phyloP scores from a whole-genome alignment of 2,888 invertebrate species.

The Caenorhabditis angaria region DNA sequence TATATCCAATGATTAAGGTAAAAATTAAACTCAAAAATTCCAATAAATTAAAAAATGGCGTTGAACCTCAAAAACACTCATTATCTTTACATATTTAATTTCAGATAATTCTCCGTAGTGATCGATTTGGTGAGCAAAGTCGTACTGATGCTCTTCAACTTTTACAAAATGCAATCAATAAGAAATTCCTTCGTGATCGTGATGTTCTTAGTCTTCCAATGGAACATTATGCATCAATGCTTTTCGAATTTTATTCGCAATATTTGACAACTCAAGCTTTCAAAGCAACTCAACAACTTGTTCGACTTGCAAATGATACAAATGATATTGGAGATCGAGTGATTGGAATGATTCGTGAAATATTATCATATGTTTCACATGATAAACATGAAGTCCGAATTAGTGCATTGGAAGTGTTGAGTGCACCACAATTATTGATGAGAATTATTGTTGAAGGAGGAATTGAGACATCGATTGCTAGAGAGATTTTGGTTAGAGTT shows the following conservation, averaged over 20 bases:
- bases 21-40: neutral
- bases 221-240: slow-evolving; percentile 50
- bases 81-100: no score
- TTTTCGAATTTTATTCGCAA: slow-evolving; percentile 42
- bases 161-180: slow-evolving; percentile 45
- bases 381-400: slow-evolving; percentile 45
- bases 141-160: slow-evolving; percentile 40
- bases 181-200: slow-evolving; percentile 47
- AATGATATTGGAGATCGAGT: slow-evolving; percentile 49
- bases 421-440: slow-evolving; percentile 50
- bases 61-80: slow-evolving; percentile 19
- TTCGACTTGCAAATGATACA: slow-evolving; percentile 50
- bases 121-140: slow-evolving; percentile 20
- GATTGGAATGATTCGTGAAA: slow-evolving; percentile 42
- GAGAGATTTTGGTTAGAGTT: slow-evolving; percentile 43
- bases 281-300: slow-evolving; percentile 37
- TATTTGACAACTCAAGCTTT: neutral
- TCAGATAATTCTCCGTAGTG: neutral
- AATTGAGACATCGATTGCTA: slow-evolving; percentile 25
- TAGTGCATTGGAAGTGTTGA: slow-evolving; percentile 42
- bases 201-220: slow-evolving; percentile 54
- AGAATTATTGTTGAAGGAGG: slow-evolving; percentile 46
- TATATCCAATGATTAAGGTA: slow-evolving; percentile 49
- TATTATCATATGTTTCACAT: slow-evolving; percentile 41
- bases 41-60: neutral